These are phyloP conservation scores for Drosophila emarginata DNA, from an alignment of 2,888 invertebrate genomes.

Conservation along the genomic window DNA sequence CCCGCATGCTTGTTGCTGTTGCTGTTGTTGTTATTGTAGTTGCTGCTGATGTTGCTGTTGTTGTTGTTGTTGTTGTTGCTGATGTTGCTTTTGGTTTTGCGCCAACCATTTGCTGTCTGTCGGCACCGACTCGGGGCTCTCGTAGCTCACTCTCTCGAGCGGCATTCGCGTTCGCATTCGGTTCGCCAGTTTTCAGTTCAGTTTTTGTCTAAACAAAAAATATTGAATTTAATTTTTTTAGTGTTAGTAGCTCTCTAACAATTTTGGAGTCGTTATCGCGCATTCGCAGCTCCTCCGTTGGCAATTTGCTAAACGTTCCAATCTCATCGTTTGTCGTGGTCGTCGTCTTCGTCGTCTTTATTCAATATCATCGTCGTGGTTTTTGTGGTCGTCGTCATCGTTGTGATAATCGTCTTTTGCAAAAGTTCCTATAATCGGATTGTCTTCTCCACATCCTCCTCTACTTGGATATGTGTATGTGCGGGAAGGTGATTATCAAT, in stretches of 20 bases:
- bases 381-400: not conserved
- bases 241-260: slow-evolving; percentile 82
- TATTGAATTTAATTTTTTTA: slow-evolving; percentile 81
- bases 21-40: no score
- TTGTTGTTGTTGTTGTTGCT: slow-evolving; percentile 13
- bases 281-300: slow-evolving; percentile 63
- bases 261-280: slow-evolving; percentile 82
- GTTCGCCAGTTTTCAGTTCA: slow-evolving; percentile 61
- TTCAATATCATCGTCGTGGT: not conserved
- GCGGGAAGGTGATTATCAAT: slow-evolving; percentile 3
- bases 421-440: not conserved
- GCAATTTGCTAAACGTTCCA: slow-evolving; percentile 7
- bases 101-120: slow-evolving; percentile 22
- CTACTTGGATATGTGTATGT: slow-evolving; percentile 21
- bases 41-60: slow-evolving; percentile 11
- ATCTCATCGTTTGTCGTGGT: not conserved
- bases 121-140: slow-evolving; percentile 28
- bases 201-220: slow-evolving; percentile 79
- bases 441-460: not conserved
- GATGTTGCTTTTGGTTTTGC: slow-evolving; percentile 16
- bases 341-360: not conserved
- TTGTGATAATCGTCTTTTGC: not conserved
- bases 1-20: slow-evolving; percentile 20
- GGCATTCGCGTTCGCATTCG: slow-evolving; percentile 67
- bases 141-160: slow-evolving; percentile 37